These are phyloP conservation scores for Lottia scabra DNA, from an alignment of 2,888 invertebrate genomes.

Conservation along the genomic window DNA sequence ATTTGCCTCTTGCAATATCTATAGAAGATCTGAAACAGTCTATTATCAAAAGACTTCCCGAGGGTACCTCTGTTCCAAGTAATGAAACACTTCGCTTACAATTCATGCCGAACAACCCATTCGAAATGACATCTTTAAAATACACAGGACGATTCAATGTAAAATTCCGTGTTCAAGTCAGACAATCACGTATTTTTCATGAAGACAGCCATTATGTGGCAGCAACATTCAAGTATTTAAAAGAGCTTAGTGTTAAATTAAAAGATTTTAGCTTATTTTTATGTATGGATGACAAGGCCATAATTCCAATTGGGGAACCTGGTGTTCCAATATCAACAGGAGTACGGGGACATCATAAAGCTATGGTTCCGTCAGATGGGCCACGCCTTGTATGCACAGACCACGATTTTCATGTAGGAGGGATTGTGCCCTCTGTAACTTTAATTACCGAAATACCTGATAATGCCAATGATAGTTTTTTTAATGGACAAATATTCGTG, in stretches of 20 bases:
- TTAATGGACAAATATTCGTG: conserved; percentile 19
- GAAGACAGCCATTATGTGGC: background rate
- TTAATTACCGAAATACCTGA: conserved; percentile 21
- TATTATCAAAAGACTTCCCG: conserved; percentile 17
- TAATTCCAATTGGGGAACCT: too few relatives aligned
- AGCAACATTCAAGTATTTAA: too few relatives aligned
- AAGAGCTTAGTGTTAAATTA: too few relatives aligned
- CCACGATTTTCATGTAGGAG: conserved; percentile 32
- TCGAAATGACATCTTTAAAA: background rate
- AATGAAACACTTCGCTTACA: background rate
- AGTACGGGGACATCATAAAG: too few relatives aligned
- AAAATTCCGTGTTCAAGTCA: background rate
- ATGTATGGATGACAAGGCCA: too few relatives aligned
- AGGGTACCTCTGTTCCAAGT: conserved; percentile 1
- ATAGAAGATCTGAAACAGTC: conserved; percentile 18
- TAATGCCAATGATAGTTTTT: conserved; percentile 23
- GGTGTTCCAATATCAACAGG: too few relatives aligned
- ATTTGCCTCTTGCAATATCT: conserved; percentile 22
- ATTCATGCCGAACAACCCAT: background rate
- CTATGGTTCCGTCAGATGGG: too few relatives aligned
- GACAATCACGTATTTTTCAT: background rate
- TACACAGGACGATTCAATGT: conserved; percentile 1
- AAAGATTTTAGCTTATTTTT: too few relatives aligned
- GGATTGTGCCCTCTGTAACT: conserved; percentile 31
- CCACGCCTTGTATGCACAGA: background rate